Evolutionary conservation across 2,797 vertebrate genomes (phyloP), one percentile per base, ranked within the genome.

Genomic region (Esox lucius): DNA sequence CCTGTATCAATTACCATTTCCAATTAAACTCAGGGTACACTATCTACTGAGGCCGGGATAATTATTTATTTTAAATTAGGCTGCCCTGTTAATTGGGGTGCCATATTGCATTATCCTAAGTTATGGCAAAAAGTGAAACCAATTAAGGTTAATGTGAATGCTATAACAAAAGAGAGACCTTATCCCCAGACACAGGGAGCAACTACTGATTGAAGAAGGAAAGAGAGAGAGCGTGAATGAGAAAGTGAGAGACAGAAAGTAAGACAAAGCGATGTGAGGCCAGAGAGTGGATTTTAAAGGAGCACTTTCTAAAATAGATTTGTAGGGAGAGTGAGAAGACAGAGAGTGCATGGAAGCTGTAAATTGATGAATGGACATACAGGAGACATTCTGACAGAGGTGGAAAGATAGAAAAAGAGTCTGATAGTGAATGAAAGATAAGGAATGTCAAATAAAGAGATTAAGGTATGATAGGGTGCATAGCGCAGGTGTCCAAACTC

Each of bases 1-100:
- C 71, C 79, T 74, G 13, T 75, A 75, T 80, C 61, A 86, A 82
- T 83, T 80, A 81, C 69, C 59, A 76, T 70, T 79, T 85, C 68
- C 49, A 83, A 82, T 88, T 76, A 86, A 81, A 78, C 51, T 76
- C 1, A n/a, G 8, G 46, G 48, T 74, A 78, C 39, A 73, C 74
- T 77, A 79, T 81, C 71, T 51, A 7, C 49, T 77, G 49, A 17
- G 28, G 70, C 74, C 66, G 59, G 6, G 62, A 70, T n/a, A 74
- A 79, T 66, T 59, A 70, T 70, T 76, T 66, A 74, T 72, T 74
- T 79, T 26, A 83, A 74, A 77, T 81, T 72, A 67, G 61, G 64
- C 6, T 12, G 53, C 17, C 35, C 62, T 22, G 75, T 31, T 76
- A 77, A 86, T 75, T 83, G n/a, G 56, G 22, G 68, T 51, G 49